Conservation (phyloP, 2,113 vertebrate species). For the Anolis sagrei region DNA sequence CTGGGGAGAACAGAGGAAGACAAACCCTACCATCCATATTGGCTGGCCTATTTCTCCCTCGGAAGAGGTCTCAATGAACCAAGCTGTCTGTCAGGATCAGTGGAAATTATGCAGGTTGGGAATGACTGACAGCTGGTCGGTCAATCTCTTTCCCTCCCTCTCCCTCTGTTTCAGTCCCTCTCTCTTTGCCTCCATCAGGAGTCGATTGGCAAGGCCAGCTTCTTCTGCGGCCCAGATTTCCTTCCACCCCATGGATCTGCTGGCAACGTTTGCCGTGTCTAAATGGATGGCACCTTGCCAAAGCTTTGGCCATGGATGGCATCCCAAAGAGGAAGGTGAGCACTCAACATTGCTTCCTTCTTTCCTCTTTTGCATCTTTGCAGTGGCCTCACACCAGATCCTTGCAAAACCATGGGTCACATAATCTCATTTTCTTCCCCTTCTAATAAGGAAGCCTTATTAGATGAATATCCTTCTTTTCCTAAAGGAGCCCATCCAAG, state of each 20-base stretch:
- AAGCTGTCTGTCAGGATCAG: constrained; percentile 40
- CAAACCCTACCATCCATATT: not conserved
- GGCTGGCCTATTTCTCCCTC: constrained; percentile 24
- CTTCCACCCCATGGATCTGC: constrained; percentile 15
- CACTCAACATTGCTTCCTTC: accelerated
- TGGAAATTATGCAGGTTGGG: constrained; percentile 33
- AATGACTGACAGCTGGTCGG: constrained; percentile 22
- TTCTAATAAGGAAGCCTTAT: not conserved
- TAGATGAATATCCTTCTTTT: not conserved
- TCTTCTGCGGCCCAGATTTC: constrained; percentile 17
- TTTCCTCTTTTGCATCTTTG: not conserved
- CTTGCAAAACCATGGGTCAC: not conserved
- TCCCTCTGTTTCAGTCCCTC: not conserved
- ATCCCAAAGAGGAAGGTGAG: not conserved
- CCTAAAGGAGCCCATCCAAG: not conserved
- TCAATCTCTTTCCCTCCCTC: not conserved
- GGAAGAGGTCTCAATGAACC: constrained; percentile 9
- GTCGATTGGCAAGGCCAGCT: constrained; percentile 8
- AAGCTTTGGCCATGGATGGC: not conserved
- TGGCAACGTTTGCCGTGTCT: constrained; percentile 17
- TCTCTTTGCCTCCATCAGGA: not conserved
- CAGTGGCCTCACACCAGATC: too few species aligned
- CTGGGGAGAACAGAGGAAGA: too few species aligned
- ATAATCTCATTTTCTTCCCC: not conserved
- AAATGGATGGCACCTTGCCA: constrained; percentile 25